Base-by-base conservation (phyloP, 2,888 invertebrate species). In the Pandemis cinnamomeana region DNA sequence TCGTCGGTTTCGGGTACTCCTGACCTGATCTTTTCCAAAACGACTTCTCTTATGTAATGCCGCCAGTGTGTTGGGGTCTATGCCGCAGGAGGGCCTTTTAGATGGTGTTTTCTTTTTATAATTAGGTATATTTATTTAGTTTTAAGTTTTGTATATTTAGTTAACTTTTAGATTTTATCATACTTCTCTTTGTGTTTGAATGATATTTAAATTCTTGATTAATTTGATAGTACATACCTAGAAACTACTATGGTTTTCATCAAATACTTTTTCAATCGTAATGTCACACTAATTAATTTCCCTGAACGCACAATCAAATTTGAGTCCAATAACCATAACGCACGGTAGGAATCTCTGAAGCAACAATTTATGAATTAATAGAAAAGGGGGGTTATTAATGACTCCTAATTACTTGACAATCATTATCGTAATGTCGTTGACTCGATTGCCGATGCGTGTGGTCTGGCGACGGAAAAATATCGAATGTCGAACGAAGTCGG, bases 371-470 rank as follows among this genome's bases (percentile, higher is more conserved):
- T n/a, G 53, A 71, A 60, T 71, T 51, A 61, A 71, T 61, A 62
- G 13, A 72, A 46, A 72, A 48, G n/a, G 55, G 67, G 63, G 68
- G 67, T 67, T 68, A 68, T 72, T 68, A 68, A 67, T 48, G 46
- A 62, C 42, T 41, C 55, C 53, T 68, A 72, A 68, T 72, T 72
- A 67, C 44, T 48, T 48, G 44, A 63, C 68, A 68, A 55, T 61
- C 53, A 63, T 58, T 55, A 72, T 68, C 27, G 48, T 60, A 41
- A 67, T 64, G 72, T 69, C 64, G 46, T 69, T 73, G 68, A 69
- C 72, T 60, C 67, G 66, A 61, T 36, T 64, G 51, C 62, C 71
- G 42, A 67, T 36, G 72, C 69, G 72, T 73, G 72, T 73, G 72
- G 72, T 67, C 69, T n/a, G 72, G 11, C 53, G 44, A 61, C 10